phyloP scores from a whole-genome alignment of 2,888 invertebrate genomes.

The Geotrupes spiniger region DNA sequence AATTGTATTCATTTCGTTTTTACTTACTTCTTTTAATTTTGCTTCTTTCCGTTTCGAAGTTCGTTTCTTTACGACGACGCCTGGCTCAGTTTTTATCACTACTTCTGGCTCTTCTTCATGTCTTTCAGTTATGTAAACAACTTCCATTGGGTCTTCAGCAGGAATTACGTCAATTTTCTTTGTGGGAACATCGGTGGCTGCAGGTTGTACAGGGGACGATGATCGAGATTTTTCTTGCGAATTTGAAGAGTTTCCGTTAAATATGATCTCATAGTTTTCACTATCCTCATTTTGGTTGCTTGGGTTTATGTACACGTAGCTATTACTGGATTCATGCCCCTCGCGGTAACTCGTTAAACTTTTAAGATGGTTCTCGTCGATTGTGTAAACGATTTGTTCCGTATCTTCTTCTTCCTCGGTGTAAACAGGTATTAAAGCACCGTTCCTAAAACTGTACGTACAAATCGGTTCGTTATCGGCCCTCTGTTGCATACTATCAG shows the following conservation, averaged over 20 bases:
- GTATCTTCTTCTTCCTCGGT: constrained; percentile 13
- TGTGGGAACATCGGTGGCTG: neutral
- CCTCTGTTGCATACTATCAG: constrained; percentile 35
- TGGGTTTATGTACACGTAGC: constrained; percentile 16
- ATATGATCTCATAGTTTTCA: constrained; percentile 21
- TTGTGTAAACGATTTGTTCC: constrained; percentile 18
- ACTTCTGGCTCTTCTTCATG: neutral
- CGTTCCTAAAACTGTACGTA: constrained; percentile 43
- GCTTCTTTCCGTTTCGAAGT: neutral
- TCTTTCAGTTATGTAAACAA: constrained; percentile 14
- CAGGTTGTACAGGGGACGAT: neutral
- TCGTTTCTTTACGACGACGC: neutral
- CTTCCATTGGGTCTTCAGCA: constrained; percentile 12
- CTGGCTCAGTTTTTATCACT: neutral
- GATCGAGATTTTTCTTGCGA: constrained; percentile 8
- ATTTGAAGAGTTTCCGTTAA: constrained; percentile 16
- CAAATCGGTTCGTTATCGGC: constrained; percentile 30
- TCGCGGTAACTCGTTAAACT: constrained; percentile 11
- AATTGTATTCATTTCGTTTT: neutral
- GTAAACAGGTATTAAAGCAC: constrained; percentile 37
- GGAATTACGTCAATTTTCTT: neutral
- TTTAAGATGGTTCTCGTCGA: constrained; percentile 17
- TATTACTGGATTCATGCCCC: neutral
- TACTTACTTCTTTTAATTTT: neutral
- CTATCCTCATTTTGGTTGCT: constrained; percentile 6